Percentiles rank a stretch among this genome's conserved stretches.
phyloP scores from a whole-genome alignment of 2,888 invertebrate species.

The Thelaira solivaga region DNA sequence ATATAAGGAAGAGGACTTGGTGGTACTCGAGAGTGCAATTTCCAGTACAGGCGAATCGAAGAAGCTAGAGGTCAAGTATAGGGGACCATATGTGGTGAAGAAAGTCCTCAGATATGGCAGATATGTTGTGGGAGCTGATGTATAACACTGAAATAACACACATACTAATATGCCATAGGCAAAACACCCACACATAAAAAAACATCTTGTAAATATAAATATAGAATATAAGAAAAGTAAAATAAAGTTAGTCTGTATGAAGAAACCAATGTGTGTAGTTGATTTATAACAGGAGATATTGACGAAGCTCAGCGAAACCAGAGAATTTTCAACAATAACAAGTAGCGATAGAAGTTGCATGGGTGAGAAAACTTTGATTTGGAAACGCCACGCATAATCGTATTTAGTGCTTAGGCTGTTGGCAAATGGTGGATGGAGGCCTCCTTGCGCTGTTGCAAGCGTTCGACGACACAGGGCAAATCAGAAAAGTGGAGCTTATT shows the following conservation, averaged over 20 bases:
- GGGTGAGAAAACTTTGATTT: no score
- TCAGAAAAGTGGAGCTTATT: not conserved
- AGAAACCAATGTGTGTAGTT: no score
- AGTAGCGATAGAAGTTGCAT: constrained; percentile 55
- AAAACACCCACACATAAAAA: no score
- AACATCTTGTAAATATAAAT: no score
- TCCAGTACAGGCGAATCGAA: constrained; percentile 41
- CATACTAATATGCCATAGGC: no score
- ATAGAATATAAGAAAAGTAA: no score
- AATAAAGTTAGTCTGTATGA: no score
- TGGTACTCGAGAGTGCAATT: constrained; percentile 10
- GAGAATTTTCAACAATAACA: constrained; percentile 25
- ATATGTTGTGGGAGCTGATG: constrained; percentile 22
- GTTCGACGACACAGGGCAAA: not conserved
- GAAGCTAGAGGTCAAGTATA: constrained; percentile 21
- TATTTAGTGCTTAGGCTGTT: no score
- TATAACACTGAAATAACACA: no score
- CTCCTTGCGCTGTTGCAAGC: not conserved
- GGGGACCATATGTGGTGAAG: constrained; percentile 26
- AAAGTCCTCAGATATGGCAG: constrained; percentile 33
- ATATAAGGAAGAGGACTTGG: constrained; percentile 29
- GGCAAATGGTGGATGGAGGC: no score
- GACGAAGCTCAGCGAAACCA: constrained; percentile 17
- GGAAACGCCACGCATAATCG: no score
- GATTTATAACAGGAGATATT: no score